Base-by-base conservation (phyloP, 2,888 invertebrate species). In the Acleris sparsana region DNA sequence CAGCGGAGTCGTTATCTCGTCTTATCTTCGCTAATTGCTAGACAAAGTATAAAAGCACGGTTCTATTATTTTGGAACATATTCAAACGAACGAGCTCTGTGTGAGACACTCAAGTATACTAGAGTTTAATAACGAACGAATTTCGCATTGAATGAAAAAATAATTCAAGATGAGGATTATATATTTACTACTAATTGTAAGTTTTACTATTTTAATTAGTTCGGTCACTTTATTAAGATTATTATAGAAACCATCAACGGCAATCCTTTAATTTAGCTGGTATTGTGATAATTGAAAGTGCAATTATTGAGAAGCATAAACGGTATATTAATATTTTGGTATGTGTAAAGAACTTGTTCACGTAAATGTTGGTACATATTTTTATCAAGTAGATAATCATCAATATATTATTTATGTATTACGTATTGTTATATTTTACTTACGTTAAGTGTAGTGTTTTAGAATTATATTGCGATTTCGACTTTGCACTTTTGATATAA, bases 21-120 rank as follows among this genome's bases (percentile, higher is more conserved):
- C 80, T 92, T 92, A 92, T 92, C 92, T 87, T 63, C 70, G 73
- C 80, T 89, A 89, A 91, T 90, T 88, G 78, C 82, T 76, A 70
- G 75, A 66, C 70, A 68, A 71, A 76, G 85, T 92, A 92, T 92
- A 92, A 85, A 91, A 92, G 86, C 82, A 78, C 77, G 69, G 71
- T 70, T 69, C 72, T 72, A 71, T 70, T 71, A 80, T 78, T 82
- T 78, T 73, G 70, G 72, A 75, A 77, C 81, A 84, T 78, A 86
- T 80, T 79, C 71, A 76, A 83, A 88, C 91, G 91, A 89, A 89
- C 91, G 89, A 90, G 84, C 84, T 87, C 84, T 77, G n/a, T 80
- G 83, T 83, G 87, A 84, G 81, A 83, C 80, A 83, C 82, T 78
- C 80, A 80, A 81, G 75, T 82, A 72, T 68, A 77, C 70, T 77